Conservation (phyloP, 2,888 invertebrate species). For the Drosophila kanekoi region DNA sequence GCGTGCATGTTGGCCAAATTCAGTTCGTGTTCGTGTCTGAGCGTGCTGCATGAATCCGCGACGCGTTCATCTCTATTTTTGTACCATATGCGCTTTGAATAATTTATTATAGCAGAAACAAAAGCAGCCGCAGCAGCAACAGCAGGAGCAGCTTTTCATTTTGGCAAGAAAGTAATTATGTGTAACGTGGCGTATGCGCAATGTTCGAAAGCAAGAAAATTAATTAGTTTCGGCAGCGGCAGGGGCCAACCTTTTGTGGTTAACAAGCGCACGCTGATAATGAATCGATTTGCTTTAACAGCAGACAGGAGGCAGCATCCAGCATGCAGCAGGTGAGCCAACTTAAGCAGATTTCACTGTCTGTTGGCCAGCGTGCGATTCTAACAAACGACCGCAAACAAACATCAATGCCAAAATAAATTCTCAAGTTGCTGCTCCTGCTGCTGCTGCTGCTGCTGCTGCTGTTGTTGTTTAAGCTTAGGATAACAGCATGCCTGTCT, state of each 20-base stretch:
- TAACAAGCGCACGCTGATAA: conserved; percentile 59
- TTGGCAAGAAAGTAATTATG: conserved; percentile 60
- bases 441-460: conserved; percentile 6
- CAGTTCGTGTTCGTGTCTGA: no score
- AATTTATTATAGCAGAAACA: conserved; percentile 53
- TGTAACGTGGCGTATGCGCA: conserved; percentile 68
- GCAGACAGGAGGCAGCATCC: background rate
- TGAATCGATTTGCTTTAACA: conserved; percentile 59
- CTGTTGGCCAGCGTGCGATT: conserved; percentile 56
- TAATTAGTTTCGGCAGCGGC: conserved; percentile 65
- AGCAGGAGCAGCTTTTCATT: conserved; percentile 1
- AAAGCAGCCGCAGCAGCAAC: conserved; percentile 1
- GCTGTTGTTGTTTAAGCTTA: conserved; percentile 13
- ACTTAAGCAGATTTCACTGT: conserved; percentile 67
- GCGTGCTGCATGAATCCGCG: no score
- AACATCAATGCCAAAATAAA: conserved; percentile 42
- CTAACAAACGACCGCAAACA: conserved; percentile 16
- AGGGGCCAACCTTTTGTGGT: conserved; percentile 38
- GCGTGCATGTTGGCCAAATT: no score
- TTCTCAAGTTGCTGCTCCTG: conserved; percentile 23
- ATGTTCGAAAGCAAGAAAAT: conserved; percentile 61
- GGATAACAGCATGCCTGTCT: conserved; percentile 42
- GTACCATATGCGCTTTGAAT: conserved; percentile 57
- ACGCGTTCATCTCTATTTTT: conserved; percentile 14
- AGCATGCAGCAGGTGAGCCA: conserved; percentile 37